Base-by-base conservation (phyloP, 1,140 invertebrate genomes). In the Chlorops oryzae region DNA sequence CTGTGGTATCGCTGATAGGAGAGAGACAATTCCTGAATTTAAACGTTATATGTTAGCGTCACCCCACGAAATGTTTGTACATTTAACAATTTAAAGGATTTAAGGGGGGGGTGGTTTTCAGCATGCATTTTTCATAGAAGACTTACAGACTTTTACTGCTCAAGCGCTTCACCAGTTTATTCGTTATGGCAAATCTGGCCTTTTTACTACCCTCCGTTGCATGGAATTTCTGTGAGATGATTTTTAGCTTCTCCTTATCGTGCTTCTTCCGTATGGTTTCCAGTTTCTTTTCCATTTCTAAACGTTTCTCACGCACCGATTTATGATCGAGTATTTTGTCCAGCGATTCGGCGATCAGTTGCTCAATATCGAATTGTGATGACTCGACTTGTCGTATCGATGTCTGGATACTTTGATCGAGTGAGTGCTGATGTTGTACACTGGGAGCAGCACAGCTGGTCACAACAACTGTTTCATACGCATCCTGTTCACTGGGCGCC, bases 271-370 rank as follows among this genome's bases (percentile, higher is more conserved):
- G 77, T 38, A 96, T 62, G 32, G 80, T 77, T 54, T 93, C 89
- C 37, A 96, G 69, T 65, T 95, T 94, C 62, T 92, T 90, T 28
- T 93, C 88, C 17, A 93, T 69, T 67, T 96, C 91, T 1, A 79
- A 57, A 15, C 84, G 81, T 58, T 92, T 90, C 57, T 95, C 91
- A 24, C 80, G 81, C 3, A 92, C 87, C 21, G 79, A 60, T 75
- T 95, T 95, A 61, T 83, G 83, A 5, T 87, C 84, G 58, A 90
- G 79, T 6, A 95, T 75, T 54, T 85, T 82, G 9, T 92, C 88
- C 24, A 96, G 69, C 0, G 86, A 76, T 61, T 93, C 90, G 0
- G 87, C 85, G 18, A 82, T 59, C 41, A 87, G 75, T 45, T 82
- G 79, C 37, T 84, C 84, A 28, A 73, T 73, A 61, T 61, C 74